Base-by-base conservation (phyloP, 2,797 vertebrate genomes). In the Pygocentrus nattereri region DNA sequence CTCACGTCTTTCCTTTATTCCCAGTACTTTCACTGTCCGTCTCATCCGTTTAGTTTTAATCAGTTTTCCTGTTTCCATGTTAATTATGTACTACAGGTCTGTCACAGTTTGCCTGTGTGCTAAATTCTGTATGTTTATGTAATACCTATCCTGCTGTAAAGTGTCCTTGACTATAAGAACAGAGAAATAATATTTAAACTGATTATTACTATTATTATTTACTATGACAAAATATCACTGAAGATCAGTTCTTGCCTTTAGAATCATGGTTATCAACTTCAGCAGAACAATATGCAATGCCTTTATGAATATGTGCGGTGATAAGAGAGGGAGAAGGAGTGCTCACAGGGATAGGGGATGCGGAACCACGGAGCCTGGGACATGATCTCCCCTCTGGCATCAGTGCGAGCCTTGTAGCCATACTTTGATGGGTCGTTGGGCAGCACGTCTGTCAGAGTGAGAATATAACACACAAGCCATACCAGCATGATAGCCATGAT, bases 321-420 rank as follows among this genome's bases (percentile, higher is more conserved):
- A 34, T 27, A 8, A 7, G 15, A n/a, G 10, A 38, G 23, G 67
- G 11, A 69, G 79, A 27, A 27, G 52, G 34, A 54, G 68, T 76
- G 88, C 97, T 96, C 92, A 99, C 98, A 98, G 31, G 98, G 98
- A 82, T 99, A 99, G 18, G 98, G 96, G 3, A 98, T 84, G n/a
- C 97, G 95, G 89, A 99, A 96, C 98, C 98, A 99, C n/a, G 98
- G 98, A 0, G 97, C 92, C 49, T 92, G 92, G 0, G 92, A 84
- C 92, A 99, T 94, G 90, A 99, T 97, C 87, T 98, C 94, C 1
- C 98, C 98, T 0, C 97, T 94, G 41, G 97, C 96, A 0, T 99
- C 98, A 0, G 98, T 99, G 74, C 97, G 95, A 64, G 97, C 98
- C 88, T 95, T 96, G 91, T 95, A 95, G 41, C 98, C 97, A 0